Evolutionary conservation across 2,888 invertebrate genomes (phyloP).

Genomic region (Parnassius smintheus): DNA sequence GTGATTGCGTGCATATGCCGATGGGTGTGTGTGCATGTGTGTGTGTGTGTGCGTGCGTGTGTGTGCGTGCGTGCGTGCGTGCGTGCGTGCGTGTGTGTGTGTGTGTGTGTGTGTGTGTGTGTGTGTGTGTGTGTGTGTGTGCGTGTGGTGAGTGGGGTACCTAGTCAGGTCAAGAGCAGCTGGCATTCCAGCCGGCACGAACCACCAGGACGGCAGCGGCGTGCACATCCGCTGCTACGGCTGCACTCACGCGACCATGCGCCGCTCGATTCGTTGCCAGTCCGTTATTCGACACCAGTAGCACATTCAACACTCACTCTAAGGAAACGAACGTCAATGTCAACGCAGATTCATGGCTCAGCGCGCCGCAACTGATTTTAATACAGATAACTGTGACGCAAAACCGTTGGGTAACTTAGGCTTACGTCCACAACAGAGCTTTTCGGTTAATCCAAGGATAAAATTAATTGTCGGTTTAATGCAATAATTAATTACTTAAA

Average conservation of each 20-base stretch:
- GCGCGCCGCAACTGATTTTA: constrained; percentile 60
- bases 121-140: neutral
- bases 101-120: neutral
- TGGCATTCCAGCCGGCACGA: constrained; percentile 77
- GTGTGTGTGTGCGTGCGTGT: neutral
- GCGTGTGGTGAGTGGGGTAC: constrained; percentile 45
- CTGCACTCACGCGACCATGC: constrained; percentile 44
- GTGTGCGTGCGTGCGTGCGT: neutral
- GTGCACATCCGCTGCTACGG: constrained; percentile 75
- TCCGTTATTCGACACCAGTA: constrained; percentile 42
- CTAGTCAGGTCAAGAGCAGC: constrained; percentile 80
- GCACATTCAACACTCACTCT: constrained; percentile 64
- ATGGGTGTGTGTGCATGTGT: neutral
- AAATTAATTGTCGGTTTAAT: constrained; percentile 46
- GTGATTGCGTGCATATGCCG: neutral
- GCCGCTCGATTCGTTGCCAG: constrained; percentile 37
- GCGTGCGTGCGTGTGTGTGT: neutral
- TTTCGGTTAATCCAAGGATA: constrained; percentile 38
- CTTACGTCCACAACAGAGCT: constrained; percentile 22
- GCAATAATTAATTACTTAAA: constrained; percentile 39
- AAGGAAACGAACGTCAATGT: constrained; percentile 55
- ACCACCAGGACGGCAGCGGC: constrained; percentile 73
- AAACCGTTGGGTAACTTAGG: constrained; percentile 58
- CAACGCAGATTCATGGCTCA: constrained; percentile 72
- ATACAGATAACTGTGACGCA: constrained; percentile 62